Percentiles rank a stretch among this genome's conserved stretches.
Conservation (phyloP, 2,113 vertebrate species). For the Xenus cinereus region DNA sequence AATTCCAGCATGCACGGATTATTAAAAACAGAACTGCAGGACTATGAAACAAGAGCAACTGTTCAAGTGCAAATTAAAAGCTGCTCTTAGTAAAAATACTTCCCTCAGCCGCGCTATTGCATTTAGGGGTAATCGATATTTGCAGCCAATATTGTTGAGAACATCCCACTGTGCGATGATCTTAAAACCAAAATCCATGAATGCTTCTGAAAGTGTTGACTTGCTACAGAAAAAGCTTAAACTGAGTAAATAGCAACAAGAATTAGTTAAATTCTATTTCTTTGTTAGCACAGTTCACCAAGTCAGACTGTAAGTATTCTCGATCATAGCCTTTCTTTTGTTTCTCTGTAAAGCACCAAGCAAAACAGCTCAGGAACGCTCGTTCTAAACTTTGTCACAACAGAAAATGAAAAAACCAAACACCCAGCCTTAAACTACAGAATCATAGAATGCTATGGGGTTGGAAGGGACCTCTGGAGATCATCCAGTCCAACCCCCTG, state of each 20-base stretch:
- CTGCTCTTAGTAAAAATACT: not conserved
- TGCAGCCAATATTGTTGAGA: not conserved
- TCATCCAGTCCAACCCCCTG: no score
- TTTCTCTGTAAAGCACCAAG: not conserved
- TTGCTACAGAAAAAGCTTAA: not conserved
- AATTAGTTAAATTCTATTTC: not conserved
- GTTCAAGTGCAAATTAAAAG: constrained; percentile 6
- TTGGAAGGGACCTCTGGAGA: no score
- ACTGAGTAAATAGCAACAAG: not conserved
- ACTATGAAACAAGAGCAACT: not conserved
- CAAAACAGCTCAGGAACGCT: not conserved
- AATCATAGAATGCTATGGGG: no score
- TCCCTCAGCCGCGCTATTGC: not conserved
- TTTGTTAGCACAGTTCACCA: not conserved
- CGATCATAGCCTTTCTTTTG: not conserved
- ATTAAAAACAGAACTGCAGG: not conserved
- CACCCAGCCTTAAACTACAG: no score
- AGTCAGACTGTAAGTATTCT: not conserved
- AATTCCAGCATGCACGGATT: not conserved
- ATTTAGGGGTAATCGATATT: not conserved
- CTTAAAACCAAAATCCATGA: not conserved
- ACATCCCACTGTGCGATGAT: not conserved
- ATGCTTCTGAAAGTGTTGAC: not conserved
- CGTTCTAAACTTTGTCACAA: not conserved
- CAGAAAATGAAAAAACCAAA: not conserved